Percentiles rank a stretch among this genome's conserved stretches.
These are phyloP conservation scores for Synanthedon tipuliformis DNA, from an alignment of 2,888 invertebrate genomes.

Conservation along the genomic window DNA sequence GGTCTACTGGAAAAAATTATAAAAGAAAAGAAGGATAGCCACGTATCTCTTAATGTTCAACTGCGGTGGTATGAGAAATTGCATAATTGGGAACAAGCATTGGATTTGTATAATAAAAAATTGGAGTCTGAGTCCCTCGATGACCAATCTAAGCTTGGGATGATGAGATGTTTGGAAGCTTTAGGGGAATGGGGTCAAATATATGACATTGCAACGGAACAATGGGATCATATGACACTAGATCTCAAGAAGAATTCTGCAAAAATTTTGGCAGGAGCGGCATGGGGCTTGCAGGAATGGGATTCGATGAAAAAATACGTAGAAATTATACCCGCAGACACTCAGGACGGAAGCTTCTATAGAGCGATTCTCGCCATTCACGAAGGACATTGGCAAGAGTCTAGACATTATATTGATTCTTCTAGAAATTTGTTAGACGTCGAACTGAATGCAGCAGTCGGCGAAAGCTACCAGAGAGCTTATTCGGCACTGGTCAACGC, in stretches of 20 bases:
- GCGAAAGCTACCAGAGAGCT: constrained; percentile 94
- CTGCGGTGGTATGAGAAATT: constrained; percentile 99
- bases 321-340: constrained; percentile 86
- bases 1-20: constrained; percentile 91
- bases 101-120: constrained; percentile 86
- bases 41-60: constrained; percentile 60
- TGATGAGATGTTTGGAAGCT: constrained; percentile 96
- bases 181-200: constrained; percentile 96
- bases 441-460: constrained; percentile 95
- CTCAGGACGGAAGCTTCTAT: constrained; percentile 95
- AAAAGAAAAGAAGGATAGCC: constrained; percentile 76
- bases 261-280: constrained; percentile 91
- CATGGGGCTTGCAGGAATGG: constrained; percentile 97
- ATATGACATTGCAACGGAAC: constrained; percentile 81
- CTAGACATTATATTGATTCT: constrained; percentile 87
- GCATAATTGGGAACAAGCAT: constrained; percentile 98
- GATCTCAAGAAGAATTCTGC: constrained; percentile 76
- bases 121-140: constrained; percentile 76
- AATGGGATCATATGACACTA: constrained; percentile 54
- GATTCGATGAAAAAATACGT: constrained; percentile 93
- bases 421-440: constrained; percentile 94
- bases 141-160: constrained; percentile 86
- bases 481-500: constrained; percentile 96
- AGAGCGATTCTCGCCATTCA: constrained; percentile 92
- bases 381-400: constrained; percentile 77